Evolutionary conservation across 2,113 vertebrate species (phyloP).

Genomic region (Rousettus leschenaultii): DNA sequence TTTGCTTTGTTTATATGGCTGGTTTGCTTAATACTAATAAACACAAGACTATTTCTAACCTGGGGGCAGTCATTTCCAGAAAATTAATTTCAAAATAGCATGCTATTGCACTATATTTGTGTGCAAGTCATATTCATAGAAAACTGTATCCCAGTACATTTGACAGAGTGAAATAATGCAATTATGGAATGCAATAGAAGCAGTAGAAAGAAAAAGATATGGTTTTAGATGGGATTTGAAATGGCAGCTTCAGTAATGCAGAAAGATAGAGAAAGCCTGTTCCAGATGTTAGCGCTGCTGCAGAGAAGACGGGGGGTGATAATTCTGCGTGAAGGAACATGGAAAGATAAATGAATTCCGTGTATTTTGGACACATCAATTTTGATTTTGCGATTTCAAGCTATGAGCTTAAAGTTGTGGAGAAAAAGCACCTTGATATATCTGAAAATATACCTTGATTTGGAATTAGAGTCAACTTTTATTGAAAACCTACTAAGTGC

Average conservation of each 20-base stretch:
- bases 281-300: background rate
- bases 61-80: background rate
- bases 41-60: constrained; percentile 8
- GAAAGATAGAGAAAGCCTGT: background rate
- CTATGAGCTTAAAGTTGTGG: background rate
- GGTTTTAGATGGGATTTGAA: constrained; percentile 58
- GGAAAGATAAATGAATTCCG: background rate
- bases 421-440: background rate
- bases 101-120: background rate
- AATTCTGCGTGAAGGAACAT: background rate
- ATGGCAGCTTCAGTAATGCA: constrained; percentile 20
- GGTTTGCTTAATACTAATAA: background rate
- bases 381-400: constrained; percentile 35
- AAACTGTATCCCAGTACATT: background rate
- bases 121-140: background rate
- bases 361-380: background rate
- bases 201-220: background rate
- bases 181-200: constrained; percentile 33
- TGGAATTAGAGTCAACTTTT: background rate
- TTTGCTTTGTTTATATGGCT: background rate
- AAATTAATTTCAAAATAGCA: constrained; percentile 54
- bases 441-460: background rate
- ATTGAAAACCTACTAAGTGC: background rate
- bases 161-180: constrained; percentile 48
- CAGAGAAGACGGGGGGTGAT: background rate